phyloP scores from a whole-genome alignment of 1,140 invertebrate species.

The Drosophila lacertosa region DNA sequence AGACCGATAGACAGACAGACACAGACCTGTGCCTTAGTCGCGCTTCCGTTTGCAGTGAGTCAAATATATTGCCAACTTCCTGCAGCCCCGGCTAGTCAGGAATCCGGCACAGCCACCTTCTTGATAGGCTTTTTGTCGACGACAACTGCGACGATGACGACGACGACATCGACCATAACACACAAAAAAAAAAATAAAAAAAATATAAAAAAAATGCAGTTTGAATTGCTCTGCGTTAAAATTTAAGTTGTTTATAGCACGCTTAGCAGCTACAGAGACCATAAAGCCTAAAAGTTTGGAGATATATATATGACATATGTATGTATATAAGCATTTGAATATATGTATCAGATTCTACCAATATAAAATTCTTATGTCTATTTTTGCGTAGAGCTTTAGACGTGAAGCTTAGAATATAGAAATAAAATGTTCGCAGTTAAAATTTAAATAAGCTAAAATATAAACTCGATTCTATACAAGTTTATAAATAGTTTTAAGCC shows the following conservation, averaged over 20 bases:
- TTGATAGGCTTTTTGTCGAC: conserved; percentile 39
- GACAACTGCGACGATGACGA: conserved; percentile 26
- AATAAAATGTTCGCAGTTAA: too few species aligned
- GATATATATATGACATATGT: too few species aligned
- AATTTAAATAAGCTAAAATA: too few species aligned
- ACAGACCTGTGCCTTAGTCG: conserved; percentile 55
- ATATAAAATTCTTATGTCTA: too few species aligned
- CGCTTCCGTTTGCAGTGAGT: conserved; percentile 77
- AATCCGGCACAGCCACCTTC: conserved; percentile 34
- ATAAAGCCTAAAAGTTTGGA: background rate
- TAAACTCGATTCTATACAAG: background rate
- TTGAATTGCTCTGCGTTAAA: background rate
- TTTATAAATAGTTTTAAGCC: background rate
- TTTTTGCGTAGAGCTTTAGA: too few species aligned
- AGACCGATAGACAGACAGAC: conserved; percentile 6
- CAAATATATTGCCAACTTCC: conserved; percentile 82
- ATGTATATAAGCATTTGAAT: background rate
- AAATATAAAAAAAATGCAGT: conserved; percentile 21
- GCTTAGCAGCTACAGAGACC: background rate
- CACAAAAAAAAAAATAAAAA: conserved; percentile 23
- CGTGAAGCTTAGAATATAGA: too few species aligned
- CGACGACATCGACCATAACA: background rate
- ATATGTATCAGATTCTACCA: too few species aligned
- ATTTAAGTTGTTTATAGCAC: conserved; percentile 20
- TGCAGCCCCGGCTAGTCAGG: conserved; percentile 59